phyloP scores from a whole-genome alignment of 2,797 vertebrate species.

The Catamblyrhynchus diadema region DNA sequence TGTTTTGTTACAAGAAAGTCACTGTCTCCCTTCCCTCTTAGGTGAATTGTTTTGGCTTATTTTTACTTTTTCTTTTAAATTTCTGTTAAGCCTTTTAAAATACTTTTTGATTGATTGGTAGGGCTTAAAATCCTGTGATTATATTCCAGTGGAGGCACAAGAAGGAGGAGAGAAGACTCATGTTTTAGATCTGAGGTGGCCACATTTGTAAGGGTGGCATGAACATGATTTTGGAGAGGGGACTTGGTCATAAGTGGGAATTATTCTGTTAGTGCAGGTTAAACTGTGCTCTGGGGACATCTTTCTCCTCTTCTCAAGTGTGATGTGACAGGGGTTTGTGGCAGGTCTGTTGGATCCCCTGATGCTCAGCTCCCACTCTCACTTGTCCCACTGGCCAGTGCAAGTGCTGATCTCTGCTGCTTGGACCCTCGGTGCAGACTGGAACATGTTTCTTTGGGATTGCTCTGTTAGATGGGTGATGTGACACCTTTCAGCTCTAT shows the following conservation, averaged over 20 bases:
- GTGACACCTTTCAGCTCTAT: neutral
- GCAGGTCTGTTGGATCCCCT: neutral
- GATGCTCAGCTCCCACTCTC: neutral
- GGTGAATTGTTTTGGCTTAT: neutral
- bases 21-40: neutral
- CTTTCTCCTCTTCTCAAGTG: neutral
- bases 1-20: neutral
- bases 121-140: neutral
- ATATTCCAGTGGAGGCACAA: neutral
- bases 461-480: neutral
- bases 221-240: neutral
- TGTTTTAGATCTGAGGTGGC: neutral
- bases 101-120: neutral
- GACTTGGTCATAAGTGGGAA: neutral
- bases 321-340: neutral
- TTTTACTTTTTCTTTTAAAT: neutral
- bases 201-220: neutral
- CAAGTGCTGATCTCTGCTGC: neutral
- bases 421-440: accelerated
- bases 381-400: neutral
- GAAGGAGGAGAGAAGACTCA: neutral
- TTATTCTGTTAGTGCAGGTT: neutral
- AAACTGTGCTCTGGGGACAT: neutral
- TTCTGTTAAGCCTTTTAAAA: neutral
- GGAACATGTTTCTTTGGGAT: neutral